Evolutionary conservation across 2,113 vertebrate species (phyloP).

Genomic region (Irena cyanogastra): DNA sequence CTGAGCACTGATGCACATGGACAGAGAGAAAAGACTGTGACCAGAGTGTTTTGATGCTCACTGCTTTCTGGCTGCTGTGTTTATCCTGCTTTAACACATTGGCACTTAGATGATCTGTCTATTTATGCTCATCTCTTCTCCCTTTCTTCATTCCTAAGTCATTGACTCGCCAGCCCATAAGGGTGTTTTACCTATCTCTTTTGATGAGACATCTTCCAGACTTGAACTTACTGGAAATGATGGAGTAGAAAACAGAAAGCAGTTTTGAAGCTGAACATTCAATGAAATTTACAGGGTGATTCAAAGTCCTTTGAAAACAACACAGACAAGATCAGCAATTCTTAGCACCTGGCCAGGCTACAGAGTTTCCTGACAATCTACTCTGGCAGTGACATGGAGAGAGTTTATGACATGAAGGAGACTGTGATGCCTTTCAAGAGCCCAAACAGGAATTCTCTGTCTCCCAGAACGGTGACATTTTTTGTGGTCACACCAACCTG

Average conservation of each 20-base stretch:
- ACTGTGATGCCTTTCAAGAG: background rate
- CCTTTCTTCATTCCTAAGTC: background rate
- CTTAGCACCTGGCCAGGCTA: background rate
- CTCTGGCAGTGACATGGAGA: background rate
- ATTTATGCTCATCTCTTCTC: background rate
- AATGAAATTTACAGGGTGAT: background rate
- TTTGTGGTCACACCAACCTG: background rate
- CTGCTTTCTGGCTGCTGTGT: background rate
- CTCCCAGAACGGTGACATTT: fast-evolving
- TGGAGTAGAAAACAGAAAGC: background rate
- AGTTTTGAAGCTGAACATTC: background rate
- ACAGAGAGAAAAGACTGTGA: background rate
- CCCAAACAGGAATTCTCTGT: background rate
- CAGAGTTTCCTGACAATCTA: background rate
- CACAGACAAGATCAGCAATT: background rate
- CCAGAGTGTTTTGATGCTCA: background rate
- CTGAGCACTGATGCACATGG: background rate
- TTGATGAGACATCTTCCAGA: background rate
- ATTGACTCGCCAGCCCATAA: background rate
- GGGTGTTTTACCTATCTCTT: background rate
- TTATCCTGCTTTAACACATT: background rate
- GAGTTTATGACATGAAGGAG: background rate
- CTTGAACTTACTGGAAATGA: background rate
- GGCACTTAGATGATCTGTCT: background rate
- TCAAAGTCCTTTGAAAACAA: background rate